Conservation (phyloP, 2,113 vertebrate species). For the Motacilla tschutschensis region DNA sequence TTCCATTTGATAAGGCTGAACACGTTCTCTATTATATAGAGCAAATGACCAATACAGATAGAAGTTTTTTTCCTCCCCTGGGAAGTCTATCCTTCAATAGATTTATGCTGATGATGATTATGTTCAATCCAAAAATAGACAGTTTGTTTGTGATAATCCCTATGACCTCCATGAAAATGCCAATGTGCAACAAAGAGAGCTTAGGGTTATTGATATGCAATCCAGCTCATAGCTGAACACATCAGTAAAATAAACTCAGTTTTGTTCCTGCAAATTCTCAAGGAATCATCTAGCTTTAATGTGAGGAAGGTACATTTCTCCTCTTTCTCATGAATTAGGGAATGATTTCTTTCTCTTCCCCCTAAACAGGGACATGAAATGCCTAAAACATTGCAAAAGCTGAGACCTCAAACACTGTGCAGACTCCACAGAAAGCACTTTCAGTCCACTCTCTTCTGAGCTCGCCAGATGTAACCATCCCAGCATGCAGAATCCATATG, state of each 20-base stretch:
- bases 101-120: not conserved
- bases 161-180: not conserved
- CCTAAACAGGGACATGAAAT: not conserved
- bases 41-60: not conserved
- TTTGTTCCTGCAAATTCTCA: not conserved
- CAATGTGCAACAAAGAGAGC: not conserved
- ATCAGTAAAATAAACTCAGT: not conserved
- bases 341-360: not conserved
- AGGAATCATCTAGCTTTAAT: not conserved
- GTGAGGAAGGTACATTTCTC: not conserved
- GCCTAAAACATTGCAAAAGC: not conserved
- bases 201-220: not conserved
- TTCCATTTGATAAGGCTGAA: not conserved
- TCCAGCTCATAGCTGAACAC: not conserved
- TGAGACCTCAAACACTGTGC: not conserved
- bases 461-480: not conserved
- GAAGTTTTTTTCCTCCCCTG: not conserved
- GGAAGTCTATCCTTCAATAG: not conserved
- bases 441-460: not conserved
- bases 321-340: not conserved
- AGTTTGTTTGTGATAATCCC: not conserved
- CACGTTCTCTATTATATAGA: not conserved
- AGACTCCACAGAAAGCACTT: not conserved
- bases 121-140: not conserved
- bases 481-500: not conserved